Evolutionary conservation across 2,888 invertebrate genomes (phyloP), one percentile per base, ranked within the genome.

Genomic region (Acrobasis consociella): DNA sequence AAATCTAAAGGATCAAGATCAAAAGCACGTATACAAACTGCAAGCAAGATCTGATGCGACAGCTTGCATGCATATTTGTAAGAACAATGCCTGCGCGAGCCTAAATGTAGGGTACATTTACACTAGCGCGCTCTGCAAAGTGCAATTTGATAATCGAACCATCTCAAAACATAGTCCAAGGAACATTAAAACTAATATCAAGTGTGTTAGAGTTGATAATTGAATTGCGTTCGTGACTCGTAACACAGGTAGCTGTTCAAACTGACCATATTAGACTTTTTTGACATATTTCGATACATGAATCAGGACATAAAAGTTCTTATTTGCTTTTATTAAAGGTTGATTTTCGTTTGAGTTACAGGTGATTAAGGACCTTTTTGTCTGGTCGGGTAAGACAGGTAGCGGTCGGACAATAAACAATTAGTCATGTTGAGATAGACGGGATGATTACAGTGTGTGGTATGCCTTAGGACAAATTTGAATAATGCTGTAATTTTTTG

Each of bases 351-450:
- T 64, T 77, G 69, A 38, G n/a, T 9, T 11, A 7, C 1, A 15
- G 42, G n/a, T 65, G 65, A 63, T 69, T 79, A 76, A 68, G 31
- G 66, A 49, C 72, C 46, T 81, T 82, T 79, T 67, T 58, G 55
- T 62, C 17, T 59, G 58, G 62, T 62, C 53, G 58, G 79, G 82
- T 82, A 91, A 91, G 78, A 87, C 91, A 86, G 76, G 91, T 91
- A 91, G 91, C 89, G 70, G 70, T 77, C 82, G 86, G 85, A 89
- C 91, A 90, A 89, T 89, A 85, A 87, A 84, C 82, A 85, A 91
- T 91, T 89, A 85, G 85, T 90, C 89, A 89, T 87, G 82, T 81
- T 76, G 82, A 87, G 88, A 89, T 88, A 82, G 76, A 82, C 76
- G 81, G 76, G 79, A 82, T 86, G 90, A 89, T 89, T 89, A 82